Conservation (phyloP, 2,888 invertebrate genomes). For the Drosophila paracracens region DNA sequence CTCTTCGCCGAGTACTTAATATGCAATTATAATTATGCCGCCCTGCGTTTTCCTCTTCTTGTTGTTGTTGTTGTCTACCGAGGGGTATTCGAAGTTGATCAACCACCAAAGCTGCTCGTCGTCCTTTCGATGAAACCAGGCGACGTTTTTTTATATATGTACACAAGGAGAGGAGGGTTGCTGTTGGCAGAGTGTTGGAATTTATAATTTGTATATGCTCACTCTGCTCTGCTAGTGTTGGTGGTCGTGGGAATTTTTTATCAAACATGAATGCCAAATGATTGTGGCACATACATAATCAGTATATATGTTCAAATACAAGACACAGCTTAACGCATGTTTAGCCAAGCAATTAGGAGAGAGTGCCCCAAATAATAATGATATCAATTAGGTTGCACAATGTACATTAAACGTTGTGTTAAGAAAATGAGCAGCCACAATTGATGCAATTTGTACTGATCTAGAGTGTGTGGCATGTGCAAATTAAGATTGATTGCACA, state of each 20-base stretch:
- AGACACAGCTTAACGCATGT: conserved; percentile 31
- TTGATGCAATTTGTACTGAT: not conserved
- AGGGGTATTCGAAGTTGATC: conserved; percentile 49
- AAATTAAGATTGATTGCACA: not conserved
- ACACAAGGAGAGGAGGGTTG: conserved; percentile 47
- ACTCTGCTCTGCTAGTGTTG: conserved; percentile 43
- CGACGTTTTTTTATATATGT: conserved; percentile 3
- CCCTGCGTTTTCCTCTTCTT: conserved; percentile 53
- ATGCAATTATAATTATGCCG: conserved; percentile 80
- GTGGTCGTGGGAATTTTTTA: conserved; percentile 70
- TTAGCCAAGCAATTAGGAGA: conserved; percentile 44
- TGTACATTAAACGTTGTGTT: not conserved
- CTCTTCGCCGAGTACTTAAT: conserved; percentile 63
- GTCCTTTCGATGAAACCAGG: conserved; percentile 36
- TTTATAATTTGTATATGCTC: conserved; percentile 61
- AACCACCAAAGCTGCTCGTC: conserved; percentile 57
- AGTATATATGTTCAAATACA: not conserved
- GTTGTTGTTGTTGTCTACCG: conserved; percentile 2
- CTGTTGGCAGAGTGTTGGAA: conserved; percentile 60
- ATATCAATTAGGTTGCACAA: conserved; percentile 20
- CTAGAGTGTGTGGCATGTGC: not conserved
- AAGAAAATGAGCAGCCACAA: not conserved
- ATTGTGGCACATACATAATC: conserved; percentile 10
- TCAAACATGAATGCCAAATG: conserved; percentile 44
- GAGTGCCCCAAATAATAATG: conserved; percentile 17